Evolutionary conservation across 35 echinoderm and acorn worm species (phyloP), one percentile per base, ranked within the genome.

Genomic region (Eucidaris tribuloides): DNA sequence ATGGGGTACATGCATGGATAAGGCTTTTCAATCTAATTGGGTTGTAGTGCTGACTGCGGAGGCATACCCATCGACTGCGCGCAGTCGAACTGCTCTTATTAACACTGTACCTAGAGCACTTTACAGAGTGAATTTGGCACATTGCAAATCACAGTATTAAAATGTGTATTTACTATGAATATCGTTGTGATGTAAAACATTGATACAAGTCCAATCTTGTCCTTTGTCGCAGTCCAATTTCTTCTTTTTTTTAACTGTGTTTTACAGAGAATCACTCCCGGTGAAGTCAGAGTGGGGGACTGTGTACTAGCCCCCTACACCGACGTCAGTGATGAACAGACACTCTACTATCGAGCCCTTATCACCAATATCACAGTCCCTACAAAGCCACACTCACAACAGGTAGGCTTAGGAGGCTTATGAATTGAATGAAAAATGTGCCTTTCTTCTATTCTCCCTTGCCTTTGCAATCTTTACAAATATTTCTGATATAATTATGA

Each of bases 271-370:
- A 35, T 74, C 29, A 36, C 38, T 38, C 36, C 37, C 28, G 44
- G 20, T 74, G 68, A 74, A 25, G 40, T 74, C 18, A 14, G 68
- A 74, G 68, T 42, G 37, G 68, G 68, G 44, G 68, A 74, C 40
- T 38, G 38, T 27, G 68, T 74, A 7, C 41, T 74, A 24, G 68
- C 68, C n/a, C 68, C 68, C 0, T 74, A 44, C 68, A 41, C 33
- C 1, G 68, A 74, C 37, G n/a, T n/a, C n/a, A n/a, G n/a, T n/a
- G 68, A 25, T 24, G 25, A 74, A 9, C 35, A 74, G 9, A 74
- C 68, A 17, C 36, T 9, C 28, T 44, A 41, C 35, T 74, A 35
- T 40, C 29, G 68, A 20, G 68, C 68, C 24, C 29, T 25, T n/a
- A 74, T 74, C 68, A 33, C 44, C 20, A 33, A 44, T 1, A 41